A percentile compares a stretch with the other conserved stretches of the same genome.
Evolutionary conservation across 2,888 invertebrate genomes (phyloP).

Genomic region (Nasonia oneida): DNA sequence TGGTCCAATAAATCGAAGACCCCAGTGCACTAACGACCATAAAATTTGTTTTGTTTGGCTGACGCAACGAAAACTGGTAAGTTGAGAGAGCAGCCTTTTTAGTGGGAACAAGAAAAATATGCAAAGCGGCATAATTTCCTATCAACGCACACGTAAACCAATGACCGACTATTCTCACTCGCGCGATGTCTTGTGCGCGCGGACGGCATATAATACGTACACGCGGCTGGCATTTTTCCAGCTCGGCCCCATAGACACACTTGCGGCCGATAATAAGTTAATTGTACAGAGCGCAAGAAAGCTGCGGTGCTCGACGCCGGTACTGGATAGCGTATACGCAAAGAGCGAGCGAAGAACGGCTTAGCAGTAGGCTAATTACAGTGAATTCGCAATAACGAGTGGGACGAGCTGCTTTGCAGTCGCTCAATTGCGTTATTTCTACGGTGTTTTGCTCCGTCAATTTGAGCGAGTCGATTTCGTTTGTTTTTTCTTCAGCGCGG

Average conservation of each 20-base stretch:
- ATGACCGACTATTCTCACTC: slow-evolving; percentile 1
- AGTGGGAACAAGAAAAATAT: not conserved
- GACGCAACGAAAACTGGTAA: not conserved
- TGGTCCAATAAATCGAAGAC: no score
- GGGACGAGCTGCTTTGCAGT: slow-evolving; percentile 16
- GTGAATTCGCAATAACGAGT: slow-evolving; percentile 54
- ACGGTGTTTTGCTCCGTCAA: not conserved
- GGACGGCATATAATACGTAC: not conserved
- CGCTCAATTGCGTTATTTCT: slow-evolving; percentile 10
- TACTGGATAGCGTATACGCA: not conserved
- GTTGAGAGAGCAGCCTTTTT: not conserved
- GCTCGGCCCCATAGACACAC: not conserved
- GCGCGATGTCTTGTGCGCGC: slow-evolving; percentile 7
- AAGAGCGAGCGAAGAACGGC: slow-evolving; percentile 34
- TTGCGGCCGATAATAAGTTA: slow-evolving; percentile 59
- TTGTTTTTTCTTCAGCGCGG: not conserved
- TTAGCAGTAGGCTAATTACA: slow-evolving; percentile 52
- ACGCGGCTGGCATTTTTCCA: slow-evolving; percentile 19
- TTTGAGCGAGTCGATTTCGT: not conserved
- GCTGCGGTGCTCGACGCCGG: not conserved
- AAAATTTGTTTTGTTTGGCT: not conserved
- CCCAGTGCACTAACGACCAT: no score
- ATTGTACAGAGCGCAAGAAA: slow-evolving; percentile 44
- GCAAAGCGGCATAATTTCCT: not conserved
- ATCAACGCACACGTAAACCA: not conserved